Evolutionary conservation across 92 coral and sea anemone species (phyloP).

Genomic region (Phenganax subtilis): DNA sequence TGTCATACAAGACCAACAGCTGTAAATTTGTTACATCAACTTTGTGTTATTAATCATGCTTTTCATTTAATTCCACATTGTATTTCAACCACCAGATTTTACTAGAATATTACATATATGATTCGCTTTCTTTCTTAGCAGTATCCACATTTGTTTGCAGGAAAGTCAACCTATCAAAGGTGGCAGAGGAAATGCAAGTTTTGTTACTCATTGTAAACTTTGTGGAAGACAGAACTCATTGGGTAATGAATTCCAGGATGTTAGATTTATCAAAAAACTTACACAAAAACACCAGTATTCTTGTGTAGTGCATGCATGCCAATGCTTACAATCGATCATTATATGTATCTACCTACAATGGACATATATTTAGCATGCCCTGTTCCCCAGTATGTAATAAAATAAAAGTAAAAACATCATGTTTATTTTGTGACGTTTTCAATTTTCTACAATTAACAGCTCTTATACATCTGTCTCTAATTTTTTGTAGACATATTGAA

Average conservation of each 20-base stretch:
- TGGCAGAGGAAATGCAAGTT: slow-evolving; percentile 83
- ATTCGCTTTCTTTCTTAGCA: neutral
- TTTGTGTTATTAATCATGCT: too few relatives aligned
- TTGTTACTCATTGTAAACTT: slow-evolving; percentile 87
- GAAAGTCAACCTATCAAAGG: slow-evolving; percentile 90
- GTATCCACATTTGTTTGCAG: slow-evolving; percentile 39
- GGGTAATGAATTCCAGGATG: slow-evolving; percentile 51
- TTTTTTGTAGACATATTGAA: slow-evolving; percentile 59
- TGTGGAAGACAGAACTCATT: slow-evolving; percentile 85
- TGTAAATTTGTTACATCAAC: too few relatives aligned
- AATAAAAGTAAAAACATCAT: too few relatives aligned
- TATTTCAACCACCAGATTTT: too few relatives aligned
- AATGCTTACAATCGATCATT: neutral
- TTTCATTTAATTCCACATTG: neutral
- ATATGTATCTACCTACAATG: too few relatives aligned
- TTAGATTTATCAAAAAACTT: neutral
- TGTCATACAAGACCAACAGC: neutral
- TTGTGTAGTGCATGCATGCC: neutral
- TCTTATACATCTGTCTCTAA: neutral
- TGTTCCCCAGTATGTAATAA: too few relatives aligned
- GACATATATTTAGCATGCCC: too few relatives aligned
- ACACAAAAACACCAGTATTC: too few relatives aligned
- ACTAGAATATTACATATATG: too few relatives aligned
- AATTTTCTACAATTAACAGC: neutral
- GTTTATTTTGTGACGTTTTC: neutral